phyloP scores from a whole-genome alignment of 2,888 invertebrate species.

The Unio pictorum region DNA sequence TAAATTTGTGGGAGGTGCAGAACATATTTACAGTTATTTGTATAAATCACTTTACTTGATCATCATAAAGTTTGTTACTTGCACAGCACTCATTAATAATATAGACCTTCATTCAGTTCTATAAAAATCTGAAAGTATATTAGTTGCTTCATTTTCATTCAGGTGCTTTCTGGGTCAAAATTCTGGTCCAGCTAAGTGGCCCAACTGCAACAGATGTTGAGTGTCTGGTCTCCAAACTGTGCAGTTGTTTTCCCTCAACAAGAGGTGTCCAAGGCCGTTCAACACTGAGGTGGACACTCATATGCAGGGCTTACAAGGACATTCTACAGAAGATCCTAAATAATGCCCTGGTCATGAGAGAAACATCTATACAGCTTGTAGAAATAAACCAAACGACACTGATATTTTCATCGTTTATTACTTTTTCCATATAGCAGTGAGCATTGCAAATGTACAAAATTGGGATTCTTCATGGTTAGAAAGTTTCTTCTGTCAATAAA shows the following conservation, averaged over 20 bases:
- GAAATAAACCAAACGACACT: constrained; percentile 8
- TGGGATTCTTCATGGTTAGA: no score
- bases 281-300: constrained; percentile 6
- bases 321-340: constrained; percentile 5
- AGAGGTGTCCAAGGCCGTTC: background rate
- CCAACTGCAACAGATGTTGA: constrained; percentile 11
- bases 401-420: no score
- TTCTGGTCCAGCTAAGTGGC: constrained; percentile 11
- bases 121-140: background rate
- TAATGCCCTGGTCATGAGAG: constrained; percentile 1
- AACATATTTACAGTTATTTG: no score
- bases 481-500: no score
- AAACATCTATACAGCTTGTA: constrained; percentile 5
- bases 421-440: no score
- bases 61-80: no score
- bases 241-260: constrained; percentile 3
- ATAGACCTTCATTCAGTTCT: no score
- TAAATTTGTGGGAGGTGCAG: no score
- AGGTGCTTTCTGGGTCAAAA: constrained; percentile 13
- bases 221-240: constrained; percentile 4
- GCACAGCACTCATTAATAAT: no score
- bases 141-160: background rate
- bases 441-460: no score
- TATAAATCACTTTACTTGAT: no score
- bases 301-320: constrained; percentile 3